Conservation (phyloP, 2,797 vertebrate genomes). For the Lepus oiostolus region DNA sequence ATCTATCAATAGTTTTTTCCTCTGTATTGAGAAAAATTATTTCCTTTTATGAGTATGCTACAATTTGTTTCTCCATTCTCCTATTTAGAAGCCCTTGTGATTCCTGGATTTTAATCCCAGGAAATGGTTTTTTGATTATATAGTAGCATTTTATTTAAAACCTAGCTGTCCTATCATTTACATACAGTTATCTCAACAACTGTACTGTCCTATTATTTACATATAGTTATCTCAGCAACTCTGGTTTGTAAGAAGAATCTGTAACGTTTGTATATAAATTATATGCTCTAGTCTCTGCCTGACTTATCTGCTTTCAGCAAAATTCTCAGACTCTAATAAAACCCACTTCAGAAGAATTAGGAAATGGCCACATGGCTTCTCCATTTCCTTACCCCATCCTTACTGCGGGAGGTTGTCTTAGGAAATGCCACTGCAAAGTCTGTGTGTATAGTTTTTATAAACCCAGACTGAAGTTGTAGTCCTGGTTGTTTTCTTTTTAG, state of each 20-base stretch:
- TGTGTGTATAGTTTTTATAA: background rate
- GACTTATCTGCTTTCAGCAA: constrained; percentile 12
- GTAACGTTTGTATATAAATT: background rate
- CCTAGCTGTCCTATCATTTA: background rate
- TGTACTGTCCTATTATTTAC: background rate
- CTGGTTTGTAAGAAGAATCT: constrained; percentile 17
- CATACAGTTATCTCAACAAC: background rate
- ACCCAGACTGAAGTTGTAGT: background rate
- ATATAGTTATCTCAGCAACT: background rate
- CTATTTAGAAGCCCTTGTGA: background rate
- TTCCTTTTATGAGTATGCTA: background rate
- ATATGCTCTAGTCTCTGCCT: background rate
- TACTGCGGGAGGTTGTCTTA: background rate
- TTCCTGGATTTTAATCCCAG: background rate
- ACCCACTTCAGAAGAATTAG: background rate
- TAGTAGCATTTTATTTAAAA: background rate
- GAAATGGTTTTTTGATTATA: background rate
- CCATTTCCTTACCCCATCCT: fast-evolving
- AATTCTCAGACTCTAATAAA: background rate
- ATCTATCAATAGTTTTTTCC: background rate
- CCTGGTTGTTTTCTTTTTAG: background rate
- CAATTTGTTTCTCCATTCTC: background rate
- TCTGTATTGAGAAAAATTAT: background rate
- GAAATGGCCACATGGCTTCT: background rate
- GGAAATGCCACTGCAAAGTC: background rate